A percentile compares a stretch with the other conserved stretches of the same genome.
phyloP scores from a whole-genome alignment of 2,888 invertebrate species.

The Lapara coniferarum region DNA sequence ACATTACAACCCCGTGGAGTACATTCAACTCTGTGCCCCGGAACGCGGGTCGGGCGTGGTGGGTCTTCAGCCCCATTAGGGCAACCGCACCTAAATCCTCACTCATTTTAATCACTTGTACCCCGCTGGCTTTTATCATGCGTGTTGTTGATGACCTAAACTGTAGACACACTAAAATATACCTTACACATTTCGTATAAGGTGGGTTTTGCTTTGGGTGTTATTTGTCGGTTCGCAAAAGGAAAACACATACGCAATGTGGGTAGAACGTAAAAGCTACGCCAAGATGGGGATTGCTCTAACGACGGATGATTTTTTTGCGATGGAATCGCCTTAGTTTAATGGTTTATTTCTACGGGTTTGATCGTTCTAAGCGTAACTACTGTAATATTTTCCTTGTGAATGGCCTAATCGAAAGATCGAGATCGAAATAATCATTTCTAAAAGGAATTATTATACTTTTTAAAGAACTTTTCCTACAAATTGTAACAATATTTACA shows the following conservation, averaged over 20 bases:
- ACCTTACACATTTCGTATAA: conserved; percentile 41
- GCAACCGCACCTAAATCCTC: conserved; percentile 75
- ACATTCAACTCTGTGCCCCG: conserved; percentile 34
- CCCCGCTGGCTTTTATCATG: conserved; percentile 73
- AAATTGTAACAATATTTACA: too few relatives aligned
- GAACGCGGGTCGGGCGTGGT: conserved; percentile 52
- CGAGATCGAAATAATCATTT: not conserved
- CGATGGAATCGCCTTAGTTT: conserved; percentile 27
- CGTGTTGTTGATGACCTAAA: conserved; percentile 62
- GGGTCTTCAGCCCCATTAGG: conserved; percentile 56
- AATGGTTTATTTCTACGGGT: conserved; percentile 10
- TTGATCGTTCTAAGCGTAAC: not conserved
- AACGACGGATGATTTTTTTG: conserved; percentile 43
- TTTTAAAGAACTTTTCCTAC: too few relatives aligned
- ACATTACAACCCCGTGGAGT: not conserved
- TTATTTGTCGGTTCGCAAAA: conserved; percentile 39
- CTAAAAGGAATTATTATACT: not conserved
- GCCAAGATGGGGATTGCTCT: conserved; percentile 49
- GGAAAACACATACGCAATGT: conserved; percentile 56
- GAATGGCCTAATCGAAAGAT: not conserved
- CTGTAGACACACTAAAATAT: conserved; percentile 40
- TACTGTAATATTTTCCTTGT: not conserved
- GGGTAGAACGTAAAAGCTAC: conserved; percentile 51
- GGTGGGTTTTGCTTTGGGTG: conserved; percentile 42
- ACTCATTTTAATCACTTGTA: conserved; percentile 79